Evolutionary conservation across 2,113 vertebrate genomes (phyloP).

Genomic region (Scomber colias): DNA sequence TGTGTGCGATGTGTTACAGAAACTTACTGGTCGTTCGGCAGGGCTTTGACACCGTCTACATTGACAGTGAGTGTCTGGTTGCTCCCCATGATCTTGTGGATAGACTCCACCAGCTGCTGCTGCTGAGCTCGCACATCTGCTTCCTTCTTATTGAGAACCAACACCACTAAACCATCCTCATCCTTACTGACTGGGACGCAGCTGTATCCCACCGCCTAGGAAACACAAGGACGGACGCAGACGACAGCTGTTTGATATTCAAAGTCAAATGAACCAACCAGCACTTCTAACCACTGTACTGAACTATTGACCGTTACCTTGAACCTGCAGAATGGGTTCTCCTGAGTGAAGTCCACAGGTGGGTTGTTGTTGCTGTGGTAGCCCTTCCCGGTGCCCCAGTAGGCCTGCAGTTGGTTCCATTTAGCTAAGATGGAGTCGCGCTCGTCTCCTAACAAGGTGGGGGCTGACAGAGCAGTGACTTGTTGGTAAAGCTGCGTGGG

Average conservation of each 20-base stretch:
- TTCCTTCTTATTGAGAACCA: constrained; percentile 95
- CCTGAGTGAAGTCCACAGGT: constrained; percentile 95
- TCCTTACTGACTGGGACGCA: constrained; percentile 95
- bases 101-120: constrained; percentile 94
- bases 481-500: constrained; percentile 95
- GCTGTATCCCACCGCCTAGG: constrained; percentile 95
- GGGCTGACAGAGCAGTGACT: constrained; percentile 95
- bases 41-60: constrained; percentile 93
- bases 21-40: constrained; percentile 96
- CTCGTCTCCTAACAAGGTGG: constrained; percentile 93
- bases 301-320: constrained; percentile 85
- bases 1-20: neutral
- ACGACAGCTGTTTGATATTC: neutral
- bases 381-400: constrained; percentile 98
- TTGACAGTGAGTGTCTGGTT: constrained; percentile 93
- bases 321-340: constrained; percentile 98
- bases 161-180: constrained; percentile 93
- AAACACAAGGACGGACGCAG: constrained; percentile 17
- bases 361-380: constrained; percentile 93
- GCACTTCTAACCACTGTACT: neutral
- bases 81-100: constrained; percentile 95
- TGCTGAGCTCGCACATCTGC: constrained; percentile 92
- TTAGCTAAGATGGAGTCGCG: constrained; percentile 96
- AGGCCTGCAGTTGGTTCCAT: constrained; percentile 99
- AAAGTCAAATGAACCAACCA: neutral